Base-by-base conservation (phyloP, 2,797 vertebrate species). In the Numenius phaeopus region DNA sequence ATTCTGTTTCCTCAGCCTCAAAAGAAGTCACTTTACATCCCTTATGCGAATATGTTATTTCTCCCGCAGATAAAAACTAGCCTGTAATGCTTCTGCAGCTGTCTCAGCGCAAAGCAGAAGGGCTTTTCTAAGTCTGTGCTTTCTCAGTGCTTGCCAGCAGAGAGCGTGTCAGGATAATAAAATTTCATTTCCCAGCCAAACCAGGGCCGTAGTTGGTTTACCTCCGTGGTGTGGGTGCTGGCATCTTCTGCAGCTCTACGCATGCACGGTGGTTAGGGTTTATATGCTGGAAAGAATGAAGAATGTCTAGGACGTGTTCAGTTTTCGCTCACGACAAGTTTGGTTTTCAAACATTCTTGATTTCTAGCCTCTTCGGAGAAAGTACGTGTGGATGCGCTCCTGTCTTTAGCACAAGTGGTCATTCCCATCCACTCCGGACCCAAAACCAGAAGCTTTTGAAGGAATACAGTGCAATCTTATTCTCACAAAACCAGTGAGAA, bases 131-230 rank as follows among this genome's bases (percentile, higher is more conserved):
- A 58, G 44, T 5, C 10, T 3, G 37, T 22, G 66, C 75, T 73
- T 40, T 75, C 69, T n/a, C 34, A 23, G 54, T 10, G 30, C 22
- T n/a, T 27, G 85, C 95, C 97, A 84, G 91, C 83, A 97, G 97
- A 73, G 95, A 59, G 96, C 94, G 93, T 73, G 64, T 69, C 88
- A 91, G 77, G 95, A 79, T 34, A 82, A 73, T 3, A 12, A 5
- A 15, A 83, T 19, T 14, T 47, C 32, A 21, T 24, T 34, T 37
- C 72, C 34, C 42, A 15, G 54, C 46, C 58, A 11, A 73, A 64
- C 3, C 2, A 55, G 67, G 79, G 79, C 49, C n/a, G 14, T 10
- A 0, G 2, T 85, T 49, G 24, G 6, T 71, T 66, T 9, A 23
- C 30, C 47, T 54, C 34, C 47, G 50, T 20, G 30, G 2, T 26